Conservation (phyloP, 2,113 vertebrate genomes). For the Callipepla californica region DNA sequence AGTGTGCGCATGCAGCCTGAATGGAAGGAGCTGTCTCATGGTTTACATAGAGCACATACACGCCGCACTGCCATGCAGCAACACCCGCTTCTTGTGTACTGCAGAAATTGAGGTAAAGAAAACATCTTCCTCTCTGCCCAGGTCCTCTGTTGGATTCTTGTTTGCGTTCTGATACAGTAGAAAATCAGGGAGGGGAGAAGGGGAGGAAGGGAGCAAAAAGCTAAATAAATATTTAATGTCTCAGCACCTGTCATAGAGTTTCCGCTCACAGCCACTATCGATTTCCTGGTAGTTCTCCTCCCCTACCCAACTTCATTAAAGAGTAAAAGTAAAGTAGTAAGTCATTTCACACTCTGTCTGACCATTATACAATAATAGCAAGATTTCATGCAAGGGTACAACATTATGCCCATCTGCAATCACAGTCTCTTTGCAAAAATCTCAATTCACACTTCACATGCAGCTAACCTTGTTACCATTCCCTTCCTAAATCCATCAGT, state of each 20-base stretch:
- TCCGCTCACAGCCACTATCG: conserved; percentile 67
- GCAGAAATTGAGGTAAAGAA: neutral
- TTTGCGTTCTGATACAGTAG: conserved; percentile 64
- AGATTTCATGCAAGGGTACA: conserved; percentile 88
- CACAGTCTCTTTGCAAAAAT: conserved; percentile 91
- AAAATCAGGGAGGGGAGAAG: conserved; percentile 25
- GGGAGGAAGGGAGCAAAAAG: conserved; percentile 54
- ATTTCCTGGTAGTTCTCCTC: conserved; percentile 76
- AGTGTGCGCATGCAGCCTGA: rapidly evolving
- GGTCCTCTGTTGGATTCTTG: neutral
- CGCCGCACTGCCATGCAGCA: neutral
- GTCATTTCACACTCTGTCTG: conserved; percentile 88
- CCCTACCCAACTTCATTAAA: conserved; percentile 87
- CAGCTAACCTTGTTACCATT: conserved; percentile 91
- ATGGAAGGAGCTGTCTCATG: neutral
- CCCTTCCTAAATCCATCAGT: conserved; percentile 85
- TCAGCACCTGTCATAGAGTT: conserved; percentile 76
- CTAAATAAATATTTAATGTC: conserved; percentile 82
- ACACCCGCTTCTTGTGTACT: rapidly evolving
- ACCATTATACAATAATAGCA: conserved; percentile 86
- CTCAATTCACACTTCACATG: conserved; percentile 93
- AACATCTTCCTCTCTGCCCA: neutral
- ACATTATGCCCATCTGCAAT: conserved; percentile 88
- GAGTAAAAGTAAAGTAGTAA: conserved; percentile 89
- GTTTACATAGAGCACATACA: neutral